Evolutionary conservation across 2,888 invertebrate species (phyloP), one percentile per base, ranked within the genome.

Genomic region (Habroteleia sp.): DNA sequence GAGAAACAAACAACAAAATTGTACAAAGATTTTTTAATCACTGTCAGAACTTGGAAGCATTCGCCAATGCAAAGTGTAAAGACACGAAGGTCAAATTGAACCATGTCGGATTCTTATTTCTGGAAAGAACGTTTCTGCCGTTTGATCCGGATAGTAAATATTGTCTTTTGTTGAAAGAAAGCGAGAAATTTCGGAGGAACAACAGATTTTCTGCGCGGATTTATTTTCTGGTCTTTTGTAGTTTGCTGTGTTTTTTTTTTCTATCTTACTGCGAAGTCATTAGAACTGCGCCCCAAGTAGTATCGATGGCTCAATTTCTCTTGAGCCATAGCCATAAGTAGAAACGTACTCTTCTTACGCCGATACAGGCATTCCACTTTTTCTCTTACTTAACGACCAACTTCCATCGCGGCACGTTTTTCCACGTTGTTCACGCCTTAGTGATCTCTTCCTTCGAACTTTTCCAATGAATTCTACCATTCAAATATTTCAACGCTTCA

Each of bases 291-390:
- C 62, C 58, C 39, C 27, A 37, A 52, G 73, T 69, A 73, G 69
- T 73, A 73, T 71, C 66, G 63, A 77, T 74, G 75, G 73, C 71
- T 76, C 63, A 48, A 76, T 77, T 76, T 74, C 63, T 63, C 75
- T 29, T 66, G 29, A 42, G 62, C 44, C 54, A 31, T 56, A 42
- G 68, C 62, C 66, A 66, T 48, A 50, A 74, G 69, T 74, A 58
- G 63, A 69, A 63, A 69, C 63, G 46, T 74, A 71, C 60, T 66
- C 68, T 73, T 76, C 66, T 74, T 73, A 63, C 63, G 65, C 68
- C 69, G 72, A 77, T 78, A 74, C 73, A 75, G 58, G 73, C 77
- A 78, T 80, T 77, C 75, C 71, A 50, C 76, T 78, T 78, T 77
- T 77, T 78, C 58, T 39, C 46, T 35, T 33, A 56, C 54, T 74